phyloP scores from a whole-genome alignment of 2,113 vertebrate genomes.

The Mionectes macconnelli region DNA sequence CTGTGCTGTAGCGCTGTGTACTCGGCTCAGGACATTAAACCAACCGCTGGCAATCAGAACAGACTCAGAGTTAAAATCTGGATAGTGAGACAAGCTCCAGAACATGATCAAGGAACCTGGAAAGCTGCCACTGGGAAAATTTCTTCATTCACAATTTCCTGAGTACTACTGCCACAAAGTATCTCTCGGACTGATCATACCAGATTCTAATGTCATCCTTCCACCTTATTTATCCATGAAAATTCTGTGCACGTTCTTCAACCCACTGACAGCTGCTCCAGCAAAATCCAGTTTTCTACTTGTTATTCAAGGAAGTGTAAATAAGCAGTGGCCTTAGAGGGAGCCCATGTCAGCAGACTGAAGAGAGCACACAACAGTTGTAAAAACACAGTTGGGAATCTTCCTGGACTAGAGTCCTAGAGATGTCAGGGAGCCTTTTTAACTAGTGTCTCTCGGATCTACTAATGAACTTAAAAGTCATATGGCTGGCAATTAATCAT shows the following conservation, averaged over 20 bases:
- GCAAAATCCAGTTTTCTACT: constrained; percentile 30
- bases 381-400: not conserved
- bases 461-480: constrained; percentile 20
- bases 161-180: not conserved
- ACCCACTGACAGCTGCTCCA: constrained; percentile 7
- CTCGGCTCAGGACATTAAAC: constrained; percentile 89
- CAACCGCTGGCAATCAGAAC: constrained; percentile 77
- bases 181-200: not conserved
- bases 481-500: not conserved
- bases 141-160: constrained; percentile 35
- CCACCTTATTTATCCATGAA: constrained; percentile 7
- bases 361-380: not conserved
- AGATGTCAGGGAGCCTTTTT: not conserved
- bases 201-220: not conserved
- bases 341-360: not conserved
- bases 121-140: not conserved
- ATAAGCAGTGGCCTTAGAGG: not conserved
- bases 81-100: not conserved
- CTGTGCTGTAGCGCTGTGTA: constrained; percentile 84
- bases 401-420: not conserved
- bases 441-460: not conserved
- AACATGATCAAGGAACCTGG: not conserved
- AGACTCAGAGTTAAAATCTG: not conserved
- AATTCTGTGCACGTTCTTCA: not conserved
- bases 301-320: not conserved